Base-by-base conservation (phyloP, 2,797 vertebrate genomes). In the Leucoraja ocellata region DNA sequence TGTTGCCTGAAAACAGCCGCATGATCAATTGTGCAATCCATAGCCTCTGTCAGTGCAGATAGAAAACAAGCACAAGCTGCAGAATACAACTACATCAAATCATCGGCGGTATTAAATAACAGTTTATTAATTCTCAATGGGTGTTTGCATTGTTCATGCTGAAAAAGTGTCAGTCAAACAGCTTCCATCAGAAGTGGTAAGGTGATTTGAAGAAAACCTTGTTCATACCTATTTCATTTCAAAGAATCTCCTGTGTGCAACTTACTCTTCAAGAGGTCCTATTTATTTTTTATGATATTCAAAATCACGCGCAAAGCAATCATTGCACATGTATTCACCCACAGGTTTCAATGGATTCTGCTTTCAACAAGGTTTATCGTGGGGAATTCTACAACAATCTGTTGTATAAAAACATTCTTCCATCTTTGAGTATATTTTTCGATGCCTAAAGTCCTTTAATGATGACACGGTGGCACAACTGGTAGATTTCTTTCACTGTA, bases 11-110 rank as follows among this genome's bases (percentile, higher is more conserved):
- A 63, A 88, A 14, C 21, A 32, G 68, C 4, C 16, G 65, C 16
- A 65, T 88, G 61, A 63, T 68, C 63, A 32, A 88, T 88, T 88
- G n/a, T 88, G 63, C 84, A 88, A 68, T 65, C 63, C 21, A 65
- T 88, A 36, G 18, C n/a, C 16, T 68, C 84, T 36, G 18, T 25
- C 25, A 84, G 25, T 11, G 81, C 28, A 88, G 84, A 88, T 18
- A 36, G n/a, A 88, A 88, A 88, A 18, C 61, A 68, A 88, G 11
- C 84, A 36, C 84, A 88, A 68, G 36, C n/a, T n/a, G n/a, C 28
- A 36, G n/a, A 88, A 32, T 32, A 65, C 84, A n/a, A 18, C 84
- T 88, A 65, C 65, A 88, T 65, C 28, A 88, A 68, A 88, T 88
- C 13, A 2, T 88, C 63, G 21, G 84, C 18, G 3, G 63, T 88